Percentiles rank a stretch among this genome's conserved stretches.
These are phyloP conservation scores for Amazona vittata DNA, from an alignment of 2,113 vertebrate genomes.

Conservation along the genomic window DNA sequence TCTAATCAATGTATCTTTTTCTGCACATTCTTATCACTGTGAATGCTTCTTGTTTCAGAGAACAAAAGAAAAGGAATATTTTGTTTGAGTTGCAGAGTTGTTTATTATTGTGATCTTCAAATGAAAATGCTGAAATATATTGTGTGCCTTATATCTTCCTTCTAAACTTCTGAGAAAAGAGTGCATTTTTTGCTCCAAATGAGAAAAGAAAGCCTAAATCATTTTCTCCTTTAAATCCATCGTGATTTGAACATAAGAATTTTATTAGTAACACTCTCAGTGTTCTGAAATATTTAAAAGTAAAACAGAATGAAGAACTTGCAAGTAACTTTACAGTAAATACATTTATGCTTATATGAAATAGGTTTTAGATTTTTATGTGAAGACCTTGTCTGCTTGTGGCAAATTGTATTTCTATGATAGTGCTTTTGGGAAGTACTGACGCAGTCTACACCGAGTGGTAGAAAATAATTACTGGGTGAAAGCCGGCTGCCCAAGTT, in stretches of 20 bases:
- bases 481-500: neutral
- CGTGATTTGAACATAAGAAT: neutral
- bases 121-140: neutral
- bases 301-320: neutral
- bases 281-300: neutral
- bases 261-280: neutral
- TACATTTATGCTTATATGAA: neutral
- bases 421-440: neutral
- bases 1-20: slow-evolving; percentile 62
- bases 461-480: neutral
- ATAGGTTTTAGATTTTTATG: neutral
- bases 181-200: neutral
- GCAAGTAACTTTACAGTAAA: neutral
- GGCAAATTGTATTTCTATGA: neutral
- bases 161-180: neutral
- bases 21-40: neutral
- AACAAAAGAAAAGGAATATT: neutral
- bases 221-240: neutral
- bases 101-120: slow-evolving; percentile 28
- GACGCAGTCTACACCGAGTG: neutral
- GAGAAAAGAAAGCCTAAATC: neutral
- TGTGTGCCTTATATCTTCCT: neutral
- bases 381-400: neutral
- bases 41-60: neutral
- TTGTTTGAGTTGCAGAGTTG: neutral